phyloP scores from a whole-genome alignment of 2,113 vertebrate species.

The Pristiophorus japonicus region DNA sequence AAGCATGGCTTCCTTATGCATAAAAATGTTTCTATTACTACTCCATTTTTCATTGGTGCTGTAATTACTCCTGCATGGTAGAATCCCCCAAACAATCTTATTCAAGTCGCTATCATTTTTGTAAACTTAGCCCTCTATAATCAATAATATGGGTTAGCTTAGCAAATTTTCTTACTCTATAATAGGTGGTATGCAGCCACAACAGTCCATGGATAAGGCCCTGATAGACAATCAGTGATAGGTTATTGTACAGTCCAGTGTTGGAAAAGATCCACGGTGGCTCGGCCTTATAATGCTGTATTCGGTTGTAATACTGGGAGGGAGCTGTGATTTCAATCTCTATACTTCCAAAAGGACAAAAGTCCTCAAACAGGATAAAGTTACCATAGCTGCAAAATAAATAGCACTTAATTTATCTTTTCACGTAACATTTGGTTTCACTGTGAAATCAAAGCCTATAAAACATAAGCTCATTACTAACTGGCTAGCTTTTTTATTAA shows the following conservation, averaged over 20 bases:
- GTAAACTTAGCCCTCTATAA: neutral
- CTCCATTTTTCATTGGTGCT: neutral
- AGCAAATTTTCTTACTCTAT: conserved; percentile 46
- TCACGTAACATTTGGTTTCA: neutral
- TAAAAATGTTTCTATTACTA: neutral
- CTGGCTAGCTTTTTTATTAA: neutral
- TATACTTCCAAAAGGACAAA: conserved; percentile 46
- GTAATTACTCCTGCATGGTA: neutral
- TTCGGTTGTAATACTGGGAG: conserved; percentile 44
- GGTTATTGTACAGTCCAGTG: conserved; percentile 43
- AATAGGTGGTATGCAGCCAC: conserved; percentile 49
- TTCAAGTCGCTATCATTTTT: neutral
- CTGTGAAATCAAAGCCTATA: neutral
- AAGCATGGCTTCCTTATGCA: neutral
- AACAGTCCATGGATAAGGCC: conserved; percentile 54
- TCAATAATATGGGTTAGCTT: neutral
- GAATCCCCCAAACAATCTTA: neutral
- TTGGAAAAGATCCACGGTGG: conserved; percentile 41
- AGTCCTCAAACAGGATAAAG: neutral
- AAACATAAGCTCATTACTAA: neutral
- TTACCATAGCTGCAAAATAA: neutral
- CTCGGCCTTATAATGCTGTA: conserved; percentile 45
- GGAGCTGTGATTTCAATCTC: conserved; percentile 39
- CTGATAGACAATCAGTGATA: conserved; percentile 49
- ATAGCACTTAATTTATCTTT: neutral